Conservation (phyloP, 2,888 invertebrate genomes). For the Drosophila meridiana region DNA sequence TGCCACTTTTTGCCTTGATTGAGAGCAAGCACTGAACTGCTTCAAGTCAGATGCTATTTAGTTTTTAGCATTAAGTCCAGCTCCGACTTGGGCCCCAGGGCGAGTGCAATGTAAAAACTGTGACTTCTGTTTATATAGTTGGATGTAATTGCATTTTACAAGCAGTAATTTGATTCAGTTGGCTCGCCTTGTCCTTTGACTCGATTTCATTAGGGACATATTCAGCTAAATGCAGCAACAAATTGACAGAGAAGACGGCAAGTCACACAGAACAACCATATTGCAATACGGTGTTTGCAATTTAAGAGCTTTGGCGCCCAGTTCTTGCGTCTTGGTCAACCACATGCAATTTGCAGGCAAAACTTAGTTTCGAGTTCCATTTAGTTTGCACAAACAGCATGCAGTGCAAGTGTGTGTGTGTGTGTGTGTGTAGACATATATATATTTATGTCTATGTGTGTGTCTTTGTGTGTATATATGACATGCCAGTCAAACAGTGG, state of each 20-base stretch:
- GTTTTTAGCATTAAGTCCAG: conserved; percentile 59
- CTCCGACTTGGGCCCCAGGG: neutral
- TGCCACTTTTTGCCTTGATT: conserved; percentile 39
- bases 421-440: too few relatives aligned
- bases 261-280: conserved; percentile 31
- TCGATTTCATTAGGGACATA: conserved; percentile 54
- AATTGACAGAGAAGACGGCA: conserved; percentile 43
- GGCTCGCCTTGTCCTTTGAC: conserved; percentile 54
- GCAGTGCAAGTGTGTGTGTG: conserved; percentile 2
- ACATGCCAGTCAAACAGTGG: conserved; percentile 34
- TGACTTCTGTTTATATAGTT: conserved; percentile 72
- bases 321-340: conserved; percentile 39
- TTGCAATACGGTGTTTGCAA: conserved; percentile 13
- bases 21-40: conserved; percentile 22
- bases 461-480: conserved; percentile 2
- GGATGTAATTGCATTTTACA: conserved; percentile 72
- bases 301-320: conserved; percentile 23
- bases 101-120: conserved; percentile 43
- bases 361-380: conserved; percentile 47
- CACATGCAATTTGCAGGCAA: conserved; percentile 58
- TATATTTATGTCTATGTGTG: neutral
- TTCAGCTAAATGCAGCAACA: conserved; percentile 57
- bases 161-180: conserved; percentile 67
- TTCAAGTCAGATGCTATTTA: conserved; percentile 35
- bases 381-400: conserved; percentile 23